phyloP scores from a whole-genome alignment of 2,113 vertebrate species.

The Cercocebus atys region DNA sequence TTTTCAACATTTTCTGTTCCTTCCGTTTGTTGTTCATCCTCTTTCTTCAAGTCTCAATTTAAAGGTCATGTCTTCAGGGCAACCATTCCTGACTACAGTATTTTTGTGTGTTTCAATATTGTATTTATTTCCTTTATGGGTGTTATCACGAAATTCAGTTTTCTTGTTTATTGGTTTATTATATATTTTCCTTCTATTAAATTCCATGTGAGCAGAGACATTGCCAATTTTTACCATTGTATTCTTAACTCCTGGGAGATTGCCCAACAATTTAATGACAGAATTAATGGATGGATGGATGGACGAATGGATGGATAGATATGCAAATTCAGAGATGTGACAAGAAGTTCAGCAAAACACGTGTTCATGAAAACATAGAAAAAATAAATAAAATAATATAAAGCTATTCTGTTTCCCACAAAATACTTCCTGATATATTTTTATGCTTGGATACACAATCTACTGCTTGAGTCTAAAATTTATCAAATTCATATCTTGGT shows the following conservation, averaged over 20 bases:
- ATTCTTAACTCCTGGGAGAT: neutral
- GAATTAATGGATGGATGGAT: neutral
- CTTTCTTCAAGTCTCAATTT: neutral
- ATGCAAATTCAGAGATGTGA: neutral
- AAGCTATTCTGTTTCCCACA: neutral
- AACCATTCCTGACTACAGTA: neutral
- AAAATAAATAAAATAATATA: neutral
- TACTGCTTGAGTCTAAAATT: neutral
- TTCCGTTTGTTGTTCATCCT: neutral
- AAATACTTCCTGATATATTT: constrained; percentile 21
- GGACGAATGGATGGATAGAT: neutral
- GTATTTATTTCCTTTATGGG: neutral
- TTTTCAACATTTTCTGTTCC: neutral
- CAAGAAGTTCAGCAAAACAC: neutral
- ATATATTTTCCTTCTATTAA: neutral
- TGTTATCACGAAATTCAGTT: neutral
- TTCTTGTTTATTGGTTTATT: neutral
- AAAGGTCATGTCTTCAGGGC: neutral
- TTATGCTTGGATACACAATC: neutral
- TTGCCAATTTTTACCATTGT: neutral
- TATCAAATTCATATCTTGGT: neutral
- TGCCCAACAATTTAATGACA: neutral
- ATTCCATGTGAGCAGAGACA: neutral
- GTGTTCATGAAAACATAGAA: neutral
- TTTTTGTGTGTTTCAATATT: constrained; percentile 22